Conservation (phyloP, 1,140 invertebrate genomes). For the Drosophila busckii region DNA sequence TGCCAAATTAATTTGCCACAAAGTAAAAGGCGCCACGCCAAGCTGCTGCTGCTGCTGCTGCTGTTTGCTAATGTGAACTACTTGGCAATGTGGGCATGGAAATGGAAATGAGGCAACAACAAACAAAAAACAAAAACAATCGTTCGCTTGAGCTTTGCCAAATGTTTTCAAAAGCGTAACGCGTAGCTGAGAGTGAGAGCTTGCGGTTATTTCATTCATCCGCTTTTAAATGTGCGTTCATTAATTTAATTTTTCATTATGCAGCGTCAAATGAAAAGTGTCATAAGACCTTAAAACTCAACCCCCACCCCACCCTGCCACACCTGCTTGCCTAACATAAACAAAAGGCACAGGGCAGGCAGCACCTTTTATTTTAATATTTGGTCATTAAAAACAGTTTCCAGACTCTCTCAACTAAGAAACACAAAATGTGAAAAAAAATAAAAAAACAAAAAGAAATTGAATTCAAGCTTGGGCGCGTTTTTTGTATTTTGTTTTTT, state of each 20-base stretch:
- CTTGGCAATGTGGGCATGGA: conserved; percentile 29
- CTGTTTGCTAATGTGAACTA: conserved; percentile 29
- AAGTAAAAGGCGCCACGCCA: conserved; percentile 26
- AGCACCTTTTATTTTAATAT: conserved; percentile 54
- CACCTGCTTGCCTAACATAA: no score
- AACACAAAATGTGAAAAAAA: conserved; percentile 12
- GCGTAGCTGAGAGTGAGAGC: no score
- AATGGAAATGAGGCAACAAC: conserved; percentile 17
- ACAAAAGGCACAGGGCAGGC: conserved; percentile 36
- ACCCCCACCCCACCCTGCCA: no score
- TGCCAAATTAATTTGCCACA: conserved; percentile 53
- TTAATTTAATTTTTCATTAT: conserved; percentile 56
- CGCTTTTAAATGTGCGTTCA: conserved; percentile 44
- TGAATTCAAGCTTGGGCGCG: conserved; percentile 10
- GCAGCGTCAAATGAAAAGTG: conserved; percentile 47
- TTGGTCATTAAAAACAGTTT: conserved; percentile 54
- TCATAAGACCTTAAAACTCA: conserved; percentile 51
- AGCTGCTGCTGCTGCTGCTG: conserved; percentile 7
- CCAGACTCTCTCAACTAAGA: conserved; percentile 25
- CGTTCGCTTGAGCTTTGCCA: no score
- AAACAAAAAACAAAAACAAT: conserved; percentile 7
- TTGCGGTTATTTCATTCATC: conserved; percentile 1
- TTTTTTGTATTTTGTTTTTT: conserved; percentile 21
- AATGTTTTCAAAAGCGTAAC: conserved; percentile 10
- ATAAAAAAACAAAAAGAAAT: conserved; percentile 9